Evolutionary conservation across 2,113 vertebrate species (phyloP), one percentile per base, ranked within the genome.

Genomic region (Epinephelus moara): DNA sequence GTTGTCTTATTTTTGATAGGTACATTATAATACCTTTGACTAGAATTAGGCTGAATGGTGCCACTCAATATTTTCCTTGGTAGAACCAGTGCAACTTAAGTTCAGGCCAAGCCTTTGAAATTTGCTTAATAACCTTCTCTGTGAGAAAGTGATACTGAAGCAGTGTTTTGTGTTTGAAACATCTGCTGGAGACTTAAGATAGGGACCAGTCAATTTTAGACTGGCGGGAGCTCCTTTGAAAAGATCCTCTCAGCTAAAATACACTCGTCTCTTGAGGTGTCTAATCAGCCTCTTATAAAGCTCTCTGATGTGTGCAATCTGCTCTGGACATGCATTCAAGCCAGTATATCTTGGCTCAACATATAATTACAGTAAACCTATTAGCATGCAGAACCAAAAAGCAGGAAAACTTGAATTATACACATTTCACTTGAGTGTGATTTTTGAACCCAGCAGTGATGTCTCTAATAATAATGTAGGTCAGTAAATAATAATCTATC

Each of bases 291-390:
- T 57, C 68, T 73, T 57, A 5, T 30, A 27, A 73, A 42, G 23
- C 42, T 70, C 18, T 59, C 17, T 71, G 73, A 37, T 78, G 74
- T 53, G 37, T 64, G 30, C 53, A 61, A 7, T 70, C 66, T 45
- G 70, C 1, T 59, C 33, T 6, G 57, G 11, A 59, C 67, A 33
- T 40, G 40, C 23, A 56, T 70, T 70, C 50, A 64, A 19, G 8
- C 3, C 19, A 3, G 3, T 45, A 11, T 23, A 47, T 49, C 8
- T 13, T 49, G n/a, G 19, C 63, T 4, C 55, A 6, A 81, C 30
- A 4, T 37, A 55, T 55, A 55, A 75, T 75, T 70, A 67, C 14
- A 49, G 21, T 80, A 56, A 23, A 56, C 30, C 23, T 2, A 18
- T 50, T 19, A 17, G 70, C 53, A 67, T 57, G 37, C 40, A 50